Evolutionary conservation across 2,888 invertebrate genomes (phyloP).

Genomic region (Cataglyphis albicans): DNA sequence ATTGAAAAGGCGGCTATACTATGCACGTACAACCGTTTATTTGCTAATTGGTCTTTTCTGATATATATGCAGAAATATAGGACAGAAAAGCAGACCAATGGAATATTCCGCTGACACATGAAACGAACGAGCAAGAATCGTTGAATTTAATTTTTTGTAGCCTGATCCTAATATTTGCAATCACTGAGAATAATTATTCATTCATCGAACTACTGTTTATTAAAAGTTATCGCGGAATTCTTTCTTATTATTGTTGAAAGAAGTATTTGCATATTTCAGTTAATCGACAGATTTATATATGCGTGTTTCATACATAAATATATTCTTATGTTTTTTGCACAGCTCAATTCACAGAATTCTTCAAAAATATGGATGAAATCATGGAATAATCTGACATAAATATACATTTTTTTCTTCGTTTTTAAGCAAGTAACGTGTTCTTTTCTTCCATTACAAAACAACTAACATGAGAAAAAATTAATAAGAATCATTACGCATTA

Average conservation of each 20-base stretch:
- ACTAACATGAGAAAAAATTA: background rate
- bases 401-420: background rate
- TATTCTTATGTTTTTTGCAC: background rate
- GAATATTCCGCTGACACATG: conserved; percentile 7
- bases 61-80: background rate
- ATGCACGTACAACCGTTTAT: background rate
- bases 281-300: background rate
- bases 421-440: background rate
- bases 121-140: background rate
- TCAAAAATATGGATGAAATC: background rate
- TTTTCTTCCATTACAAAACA: background rate
- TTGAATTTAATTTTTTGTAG: background rate
- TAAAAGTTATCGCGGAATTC: background rate
- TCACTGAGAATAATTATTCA: conserved; percentile 3
- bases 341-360: background rate
- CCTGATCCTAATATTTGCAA: background rate
- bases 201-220: background rate
- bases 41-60: conserved; percentile 11
- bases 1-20: background rate
- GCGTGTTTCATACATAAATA: background rate
- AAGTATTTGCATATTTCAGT: background rate
- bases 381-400: background rate
- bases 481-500: background rate
- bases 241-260: background rate
- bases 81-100: conserved; percentile 17